Percentiles rank a stretch among this genome's conserved stretches.
Conservation (phyloP, 1,140 invertebrate species). For the Ridgeia piscesae region DNA sequence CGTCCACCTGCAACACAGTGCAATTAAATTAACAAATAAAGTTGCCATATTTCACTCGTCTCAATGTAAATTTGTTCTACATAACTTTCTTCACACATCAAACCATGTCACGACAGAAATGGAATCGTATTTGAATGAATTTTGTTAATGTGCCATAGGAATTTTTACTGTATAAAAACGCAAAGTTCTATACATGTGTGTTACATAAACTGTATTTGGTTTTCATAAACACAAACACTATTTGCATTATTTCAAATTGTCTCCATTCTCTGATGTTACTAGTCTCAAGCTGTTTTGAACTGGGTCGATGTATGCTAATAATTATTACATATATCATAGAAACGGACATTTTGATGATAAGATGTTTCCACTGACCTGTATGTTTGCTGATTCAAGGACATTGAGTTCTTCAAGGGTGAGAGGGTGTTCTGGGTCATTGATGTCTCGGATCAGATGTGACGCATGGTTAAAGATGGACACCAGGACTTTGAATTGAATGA, state of each 20-base stretch:
- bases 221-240: constrained; percentile 26
- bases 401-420: constrained; percentile 92
- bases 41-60: too few species aligned
- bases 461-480: constrained; percentile 23
- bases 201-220: neutral
- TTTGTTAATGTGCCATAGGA: neutral
- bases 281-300: neutral
- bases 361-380: constrained; percentile 63
- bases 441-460: constrained; percentile 85
- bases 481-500: neutral
- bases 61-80: too few species aligned
- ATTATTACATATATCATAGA: neutral
- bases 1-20: constrained; percentile 52
- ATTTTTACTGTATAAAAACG: neutral
- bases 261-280: neutral
- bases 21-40: too few species aligned
- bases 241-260: neutral
- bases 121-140: too few species aligned
- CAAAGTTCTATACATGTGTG: too few species aligned
- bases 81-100: neutral
- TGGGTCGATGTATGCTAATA: neutral
- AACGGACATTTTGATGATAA: too few species aligned
- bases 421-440: constrained; percentile 98
- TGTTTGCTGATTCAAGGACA: constrained; percentile 84
- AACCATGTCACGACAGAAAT: neutral